Evolutionary conservation across 2,113 vertebrate species (phyloP).

Genomic region (Pongo pygmaeus): DNA sequence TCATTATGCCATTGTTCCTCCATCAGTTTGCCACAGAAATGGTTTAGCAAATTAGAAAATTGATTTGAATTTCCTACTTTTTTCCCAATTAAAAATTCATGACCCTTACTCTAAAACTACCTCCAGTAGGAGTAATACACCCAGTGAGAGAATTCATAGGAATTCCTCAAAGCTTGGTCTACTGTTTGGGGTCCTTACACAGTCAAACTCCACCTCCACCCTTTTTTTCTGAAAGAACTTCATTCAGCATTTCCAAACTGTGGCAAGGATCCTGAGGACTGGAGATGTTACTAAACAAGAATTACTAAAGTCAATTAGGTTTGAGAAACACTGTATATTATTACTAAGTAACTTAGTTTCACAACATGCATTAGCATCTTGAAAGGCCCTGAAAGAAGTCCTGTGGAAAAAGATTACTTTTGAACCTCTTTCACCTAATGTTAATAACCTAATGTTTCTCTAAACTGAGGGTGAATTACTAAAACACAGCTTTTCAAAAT

Average conservation of each 20-base stretch:
- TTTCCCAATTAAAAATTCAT: constrained; percentile 46
- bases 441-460: neutral
- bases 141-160: neutral
- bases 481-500: neutral
- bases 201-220: neutral
- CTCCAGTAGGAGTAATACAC: neutral
- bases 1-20: neutral
- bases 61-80: constrained; percentile 46
- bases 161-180: neutral
- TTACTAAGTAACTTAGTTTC: constrained; percentile 48
- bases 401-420: neutral
- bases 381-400: neutral
- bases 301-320: neutral
- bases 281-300: constrained; percentile 26
- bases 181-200: neutral
- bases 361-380: neutral
- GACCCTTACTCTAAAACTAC: neutral
- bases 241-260: constrained; percentile 32
- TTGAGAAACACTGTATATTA: constrained; percentile 43
- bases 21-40: neutral
- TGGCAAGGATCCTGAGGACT: neutral
- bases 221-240: neutral
- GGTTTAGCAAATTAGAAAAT: constrained; percentile 53
- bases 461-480: neutral
- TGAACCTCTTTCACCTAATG: neutral